Evolutionary conservation across 2,888 invertebrate genomes (phyloP).

Genomic region (Biston stratarius): DNA sequence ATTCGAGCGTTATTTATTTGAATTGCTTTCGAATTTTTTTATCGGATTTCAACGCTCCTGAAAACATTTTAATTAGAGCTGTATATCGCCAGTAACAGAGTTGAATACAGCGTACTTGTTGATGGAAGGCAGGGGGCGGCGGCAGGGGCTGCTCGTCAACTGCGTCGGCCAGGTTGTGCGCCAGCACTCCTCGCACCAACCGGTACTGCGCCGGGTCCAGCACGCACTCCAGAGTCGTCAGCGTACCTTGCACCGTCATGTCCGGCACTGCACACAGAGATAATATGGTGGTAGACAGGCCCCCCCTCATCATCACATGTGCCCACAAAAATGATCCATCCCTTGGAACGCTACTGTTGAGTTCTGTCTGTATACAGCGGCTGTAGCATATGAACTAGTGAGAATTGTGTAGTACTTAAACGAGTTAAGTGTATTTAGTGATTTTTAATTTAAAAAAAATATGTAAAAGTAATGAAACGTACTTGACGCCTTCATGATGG

Average conservation of each 20-base stretch:
- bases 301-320: no score
- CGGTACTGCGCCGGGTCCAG: conserved; percentile 95
- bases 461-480: no score
- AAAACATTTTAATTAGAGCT: not conserved
- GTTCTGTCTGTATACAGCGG: no score
- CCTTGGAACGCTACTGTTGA: no score
- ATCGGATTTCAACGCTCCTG: not conserved
- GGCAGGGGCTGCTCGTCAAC: conserved; percentile 63
- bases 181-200: conserved; percentile 93
- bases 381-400: no score
- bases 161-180: conserved; percentile 95
- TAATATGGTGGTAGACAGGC: not conserved
- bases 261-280: conserved; percentile 88
- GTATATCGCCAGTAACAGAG: not conserved
- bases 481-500: no score
- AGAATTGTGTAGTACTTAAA: no score
- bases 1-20: no score
- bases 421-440: no score
- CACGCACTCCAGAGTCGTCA: conserved; percentile 94
- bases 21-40: no score
- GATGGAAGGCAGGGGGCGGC: conserved; percentile 38
- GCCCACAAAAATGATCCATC: no score
- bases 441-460: no score
- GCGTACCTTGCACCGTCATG: conserved; percentile 93
- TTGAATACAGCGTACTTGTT: conserved; percentile 11